Evolutionary conservation across 2,113 vertebrate genomes (phyloP).

Genomic region (Pollimyrus isidori): DNA sequence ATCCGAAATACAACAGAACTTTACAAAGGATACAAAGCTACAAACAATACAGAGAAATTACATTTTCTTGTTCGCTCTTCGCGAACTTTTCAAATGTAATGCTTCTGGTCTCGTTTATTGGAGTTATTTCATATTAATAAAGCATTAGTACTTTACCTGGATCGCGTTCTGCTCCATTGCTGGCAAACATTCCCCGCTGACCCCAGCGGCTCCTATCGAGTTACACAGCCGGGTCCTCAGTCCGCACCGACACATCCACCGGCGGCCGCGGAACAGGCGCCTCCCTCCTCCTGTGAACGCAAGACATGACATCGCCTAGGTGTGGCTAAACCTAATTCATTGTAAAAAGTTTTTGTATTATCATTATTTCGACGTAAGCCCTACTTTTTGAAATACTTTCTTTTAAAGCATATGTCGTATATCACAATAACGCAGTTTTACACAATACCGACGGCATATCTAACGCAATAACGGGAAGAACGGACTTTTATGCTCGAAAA

Average conservation of each 20-base stretch:
- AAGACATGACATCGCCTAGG: constrained; percentile 12
- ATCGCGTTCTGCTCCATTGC: constrained; percentile 18
- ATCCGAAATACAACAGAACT: background rate
- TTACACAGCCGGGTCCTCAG: constrained; percentile 24
- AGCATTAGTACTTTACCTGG: constrained; percentile 17
- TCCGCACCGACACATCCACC: background rate
- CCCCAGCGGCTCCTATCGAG: constrained; percentile 17
- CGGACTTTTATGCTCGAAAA: background rate
- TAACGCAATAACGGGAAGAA: background rate
- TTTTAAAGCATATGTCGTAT: background rate
- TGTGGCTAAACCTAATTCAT: constrained; percentile 10
- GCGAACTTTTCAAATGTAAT: background rate
- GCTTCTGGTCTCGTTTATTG: background rate
- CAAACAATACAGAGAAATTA: background rate
- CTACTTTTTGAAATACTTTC: background rate
- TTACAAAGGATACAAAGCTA: background rate
- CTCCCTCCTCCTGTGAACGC: background rate
- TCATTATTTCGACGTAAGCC: background rate
- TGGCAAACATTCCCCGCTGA: constrained; percentile 7
- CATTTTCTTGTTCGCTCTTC: background rate
- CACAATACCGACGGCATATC: background rate
- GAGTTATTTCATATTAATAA: constrained; percentile 7
- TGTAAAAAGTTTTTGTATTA: background rate
- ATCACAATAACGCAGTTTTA: background rate
- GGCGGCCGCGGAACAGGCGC: background rate